phyloP scores from a whole-genome alignment of 2,113 vertebrate species.

The Brachionichthys hirsutus region DNA sequence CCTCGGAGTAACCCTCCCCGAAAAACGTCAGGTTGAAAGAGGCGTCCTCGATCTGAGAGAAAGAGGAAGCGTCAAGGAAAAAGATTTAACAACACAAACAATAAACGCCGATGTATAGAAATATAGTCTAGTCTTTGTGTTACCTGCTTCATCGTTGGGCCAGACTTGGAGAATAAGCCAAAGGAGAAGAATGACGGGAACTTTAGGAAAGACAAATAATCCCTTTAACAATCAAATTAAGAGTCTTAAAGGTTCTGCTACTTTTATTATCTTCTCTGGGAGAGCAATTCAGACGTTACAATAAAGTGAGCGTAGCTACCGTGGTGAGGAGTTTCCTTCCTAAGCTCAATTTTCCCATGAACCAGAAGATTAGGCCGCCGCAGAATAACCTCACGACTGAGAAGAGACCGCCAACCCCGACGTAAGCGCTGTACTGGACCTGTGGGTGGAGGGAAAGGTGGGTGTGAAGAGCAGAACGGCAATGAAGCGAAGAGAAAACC shows the following conservation, averaged over 20 bases:
- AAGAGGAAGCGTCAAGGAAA: background rate
- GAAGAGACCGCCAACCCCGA: constrained; percentile 76
- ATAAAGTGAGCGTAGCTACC: constrained; percentile 59
- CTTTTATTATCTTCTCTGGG: too few species aligned
- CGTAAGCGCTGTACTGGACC: constrained; percentile 84
- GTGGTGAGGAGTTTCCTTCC: constrained; percentile 84
- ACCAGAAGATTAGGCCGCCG: constrained; percentile 82
- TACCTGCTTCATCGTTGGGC: constrained; percentile 89
- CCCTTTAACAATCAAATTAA: background rate
- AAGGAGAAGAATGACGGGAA: constrained; percentile 86
- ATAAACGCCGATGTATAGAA: too few species aligned
- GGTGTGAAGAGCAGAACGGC: background rate
- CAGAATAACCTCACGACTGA: constrained; percentile 83
- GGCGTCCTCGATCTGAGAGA: constrained; percentile 79
- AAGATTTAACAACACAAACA: too few species aligned
- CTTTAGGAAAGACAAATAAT: constrained; percentile 54
- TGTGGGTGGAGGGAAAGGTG: constrained; percentile 27
- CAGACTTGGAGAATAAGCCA: constrained; percentile 81
- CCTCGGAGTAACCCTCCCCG: constrained; percentile 84
- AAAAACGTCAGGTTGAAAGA: constrained; percentile 86
- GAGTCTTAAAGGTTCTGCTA: too few species aligned
- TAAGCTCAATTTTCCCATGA: constrained; percentile 83
- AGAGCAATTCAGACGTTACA: too few species aligned
- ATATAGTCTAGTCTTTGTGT: background rate
- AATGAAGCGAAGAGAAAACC: background rate